These are phyloP conservation scores for Hydriomena furcata DNA, from an alignment of 2,888 invertebrate genomes.

Conservation along the genomic window DNA sequence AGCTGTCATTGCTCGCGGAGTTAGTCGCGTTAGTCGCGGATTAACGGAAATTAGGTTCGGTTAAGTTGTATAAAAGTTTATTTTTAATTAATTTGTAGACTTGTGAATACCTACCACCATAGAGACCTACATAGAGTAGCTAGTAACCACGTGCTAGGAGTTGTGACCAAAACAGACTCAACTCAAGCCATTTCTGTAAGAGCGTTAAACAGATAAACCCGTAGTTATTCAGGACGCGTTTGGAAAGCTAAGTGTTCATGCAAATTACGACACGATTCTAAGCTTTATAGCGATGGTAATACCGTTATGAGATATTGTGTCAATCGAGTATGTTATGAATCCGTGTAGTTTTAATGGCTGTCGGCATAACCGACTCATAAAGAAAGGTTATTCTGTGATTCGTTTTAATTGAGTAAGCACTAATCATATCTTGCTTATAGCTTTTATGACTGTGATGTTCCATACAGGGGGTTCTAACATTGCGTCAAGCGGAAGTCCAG, in stretches of 20 bases:
- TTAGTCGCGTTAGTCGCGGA: constrained; percentile 5
- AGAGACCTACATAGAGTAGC: no score
- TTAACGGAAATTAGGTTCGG: constrained; percentile 2
- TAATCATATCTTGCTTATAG: no score
- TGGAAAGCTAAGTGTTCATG: constrained; percentile 45
- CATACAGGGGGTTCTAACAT: no score
- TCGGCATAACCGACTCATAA: background rate
- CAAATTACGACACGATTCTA: constrained; percentile 16
- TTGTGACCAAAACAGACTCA: constrained; percentile 12
- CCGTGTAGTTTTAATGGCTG: constrained; percentile 14
- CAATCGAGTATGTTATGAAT: constrained; percentile 8
- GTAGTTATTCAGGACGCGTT: constrained; percentile 54
- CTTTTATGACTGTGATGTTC: no score
- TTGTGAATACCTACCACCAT: no score
- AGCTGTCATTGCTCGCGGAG: background rate
- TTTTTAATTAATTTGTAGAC: no score
- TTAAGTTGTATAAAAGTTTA: background rate
- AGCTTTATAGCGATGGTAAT: constrained; percentile 14
- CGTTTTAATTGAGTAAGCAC: no score
- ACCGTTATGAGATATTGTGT: constrained; percentile 16
- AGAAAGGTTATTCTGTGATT: no score
- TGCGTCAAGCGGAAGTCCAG: no score
- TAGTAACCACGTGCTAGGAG: no score
- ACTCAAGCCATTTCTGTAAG: constrained; percentile 9
- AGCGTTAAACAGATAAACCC: constrained; percentile 45